These are phyloP conservation scores for Drosophila kikkawai DNA, from an alignment of 1,140 invertebrate species.

Conservation along the genomic window DNA sequence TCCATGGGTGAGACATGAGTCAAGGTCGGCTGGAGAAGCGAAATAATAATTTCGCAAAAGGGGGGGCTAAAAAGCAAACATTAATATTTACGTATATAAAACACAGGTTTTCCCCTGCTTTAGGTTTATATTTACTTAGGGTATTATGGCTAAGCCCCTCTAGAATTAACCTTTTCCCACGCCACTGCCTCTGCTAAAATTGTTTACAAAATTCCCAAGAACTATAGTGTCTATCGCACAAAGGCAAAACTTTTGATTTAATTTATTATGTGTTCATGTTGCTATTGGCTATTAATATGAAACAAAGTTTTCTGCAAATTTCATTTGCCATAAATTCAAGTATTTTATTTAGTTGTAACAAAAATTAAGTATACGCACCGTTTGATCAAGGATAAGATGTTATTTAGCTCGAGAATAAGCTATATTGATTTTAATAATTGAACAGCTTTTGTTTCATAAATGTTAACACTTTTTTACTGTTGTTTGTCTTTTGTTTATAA, in stretches of 20 bases:
- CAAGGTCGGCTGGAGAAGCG: slow-evolving; percentile 28
- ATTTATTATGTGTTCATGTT: slow-evolving; percentile 56
- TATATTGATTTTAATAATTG: not conserved
- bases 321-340: slow-evolving; percentile 52
- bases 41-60: slow-evolving; percentile 10
- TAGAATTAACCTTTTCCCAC: not conserved
- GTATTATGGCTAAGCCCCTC: not conserved
- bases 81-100: slow-evolving; percentile 3
- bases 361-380: slow-evolving; percentile 70
- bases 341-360: slow-evolving; percentile 35
- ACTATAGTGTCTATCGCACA: slow-evolving; percentile 13
- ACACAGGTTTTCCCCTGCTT: not conserved
- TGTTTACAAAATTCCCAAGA: slow-evolving; percentile 50
- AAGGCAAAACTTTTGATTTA: slow-evolving; percentile 36
- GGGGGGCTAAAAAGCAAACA: not conserved
- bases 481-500: not conserved
- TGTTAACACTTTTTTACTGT: not conserved
- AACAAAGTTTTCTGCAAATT: slow-evolving; percentile 20
- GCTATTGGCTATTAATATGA: slow-evolving; percentile 8
- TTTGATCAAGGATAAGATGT: slow-evolving; percentile 38
- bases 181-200: slow-evolving; percentile 36
- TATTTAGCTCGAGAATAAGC: not conserved
- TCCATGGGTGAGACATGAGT: slow-evolving; percentile 20
- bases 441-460: not conserved
- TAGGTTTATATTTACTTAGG: not conserved